Base-by-base conservation (phyloP, 2,113 vertebrate species). In the Rhinolophus ferrumequinum region DNA sequence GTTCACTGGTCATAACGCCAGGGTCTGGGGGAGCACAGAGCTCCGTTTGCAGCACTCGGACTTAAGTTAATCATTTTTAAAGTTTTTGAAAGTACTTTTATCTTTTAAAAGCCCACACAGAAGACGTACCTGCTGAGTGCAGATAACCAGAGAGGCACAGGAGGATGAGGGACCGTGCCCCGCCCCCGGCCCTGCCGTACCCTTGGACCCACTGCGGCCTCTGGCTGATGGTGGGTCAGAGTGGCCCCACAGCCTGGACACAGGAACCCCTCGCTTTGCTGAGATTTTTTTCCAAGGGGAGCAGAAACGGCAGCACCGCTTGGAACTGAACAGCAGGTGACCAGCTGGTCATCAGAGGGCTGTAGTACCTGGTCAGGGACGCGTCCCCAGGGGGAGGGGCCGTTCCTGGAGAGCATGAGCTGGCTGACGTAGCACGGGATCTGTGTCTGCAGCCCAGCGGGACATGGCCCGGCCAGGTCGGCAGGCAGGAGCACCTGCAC, bases 401-500 rank as follows among this genome's bases (percentile, higher is more conserved):
- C 98, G 52, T 77, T 97, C n/a, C 30, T 91, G 92, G 99, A 98
- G 86, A 98, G 93, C 24, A 96, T 80, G 82, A 99, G 87, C 79
- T 98, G 97, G 75, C 94, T 97, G 60, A 99, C 83, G 60, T 98
- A 95, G 92, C 99, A 99, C 0, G 22, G 91, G 38, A 54, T 44
- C 38, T 56, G 85, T 1, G 35, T 33, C 18, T 58, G 47, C 12
- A 13, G 79, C 21, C 5, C 73, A 64, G 33, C 76, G 94, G 90
- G 75, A 88, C 96, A 11, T 44, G 86, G 88, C 69, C 70, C 58
- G 1, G 97, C 84, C 54, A 98, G 72, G 33, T 97, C 82, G 1
- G 96, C 66, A 3, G 99, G 98, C 62, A 99, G 75, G 95, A 98
- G 94, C 95, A 99, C 95, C 41, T 56, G 97, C 79, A 97, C 26